phyloP scores from a whole-genome alignment of 2,797 vertebrate species.

The Poecilia picta region DNA sequence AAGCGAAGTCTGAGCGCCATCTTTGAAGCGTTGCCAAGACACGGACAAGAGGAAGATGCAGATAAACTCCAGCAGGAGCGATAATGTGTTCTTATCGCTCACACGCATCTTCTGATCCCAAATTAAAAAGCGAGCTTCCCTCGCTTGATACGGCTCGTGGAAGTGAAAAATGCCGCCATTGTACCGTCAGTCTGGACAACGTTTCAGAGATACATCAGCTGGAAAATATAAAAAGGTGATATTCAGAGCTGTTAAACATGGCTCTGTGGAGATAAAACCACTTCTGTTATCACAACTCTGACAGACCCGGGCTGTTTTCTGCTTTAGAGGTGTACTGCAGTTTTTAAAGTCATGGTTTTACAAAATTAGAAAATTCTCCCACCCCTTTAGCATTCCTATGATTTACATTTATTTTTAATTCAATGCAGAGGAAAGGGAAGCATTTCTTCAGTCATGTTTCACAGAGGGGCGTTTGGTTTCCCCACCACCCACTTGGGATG shows the following conservation, averaged over 20 bases:
- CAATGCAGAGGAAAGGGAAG: neutral
- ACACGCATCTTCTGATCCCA: conserved; percentile 31
- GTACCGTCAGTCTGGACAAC: neutral
- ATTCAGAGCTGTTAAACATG: neutral
- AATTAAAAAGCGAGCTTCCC: conserved; percentile 38
- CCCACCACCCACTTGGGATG: no score
- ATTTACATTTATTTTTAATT: neutral
- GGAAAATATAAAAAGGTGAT: neutral
- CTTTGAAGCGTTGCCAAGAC: conserved; percentile 33
- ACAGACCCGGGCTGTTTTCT: neutral
- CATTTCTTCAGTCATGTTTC: neutral
- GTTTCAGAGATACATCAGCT: neutral
- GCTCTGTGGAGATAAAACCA: neutral
- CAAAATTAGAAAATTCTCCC: neutral
- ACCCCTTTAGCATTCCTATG: neutral
- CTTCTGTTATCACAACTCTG: neutral
- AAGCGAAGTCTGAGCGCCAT: conserved; percentile 3
- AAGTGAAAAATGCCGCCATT: conserved; percentile 16
- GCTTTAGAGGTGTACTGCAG: neutral
- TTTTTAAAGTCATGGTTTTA: neutral
- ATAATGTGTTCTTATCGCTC: conserved; percentile 34
- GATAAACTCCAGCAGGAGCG: conserved; percentile 23
- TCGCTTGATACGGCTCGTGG: conserved; percentile 6
- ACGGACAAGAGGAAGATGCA: conserved; percentile 20
- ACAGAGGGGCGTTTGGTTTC: neutral